A percentile compares a stretch with the other conserved stretches of the same genome.
phyloP scores from a whole-genome alignment of 1,140 invertebrate genomes.

The Pseudomyrmex flavicornis region DNA sequence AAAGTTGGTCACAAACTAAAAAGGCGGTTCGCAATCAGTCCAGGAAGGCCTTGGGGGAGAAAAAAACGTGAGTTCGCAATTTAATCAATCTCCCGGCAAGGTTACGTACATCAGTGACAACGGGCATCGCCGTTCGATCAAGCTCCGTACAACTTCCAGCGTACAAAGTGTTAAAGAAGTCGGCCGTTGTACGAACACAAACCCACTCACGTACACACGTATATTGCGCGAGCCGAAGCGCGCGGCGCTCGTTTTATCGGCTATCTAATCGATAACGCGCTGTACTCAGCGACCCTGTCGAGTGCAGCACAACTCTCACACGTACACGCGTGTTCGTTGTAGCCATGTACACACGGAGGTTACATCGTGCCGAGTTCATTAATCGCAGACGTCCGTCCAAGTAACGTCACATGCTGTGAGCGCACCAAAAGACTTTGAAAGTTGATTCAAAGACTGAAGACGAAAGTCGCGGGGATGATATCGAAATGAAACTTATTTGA shows the following conservation, averaged over 20 bases:
- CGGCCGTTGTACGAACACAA: constrained; percentile 36
- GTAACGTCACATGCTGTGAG: neutral
- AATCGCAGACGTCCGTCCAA: constrained; percentile 37
- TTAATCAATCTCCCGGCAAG: constrained; percentile 58
- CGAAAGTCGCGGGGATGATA: constrained; percentile 2
- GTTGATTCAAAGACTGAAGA: neutral
- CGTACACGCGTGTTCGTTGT: neutral
- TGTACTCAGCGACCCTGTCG: constrained; percentile 49
- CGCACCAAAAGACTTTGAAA: neutral
- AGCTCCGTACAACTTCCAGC: constrained; percentile 42
- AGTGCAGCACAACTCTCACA: constrained; percentile 10
- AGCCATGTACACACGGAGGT: constrained; percentile 1
- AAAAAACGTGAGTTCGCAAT: constrained; percentile 47
- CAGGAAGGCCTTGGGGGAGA: neutral
- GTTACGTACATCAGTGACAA: constrained; percentile 58
- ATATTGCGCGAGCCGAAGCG: neutral
- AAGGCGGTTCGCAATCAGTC: constrained; percentile 45
- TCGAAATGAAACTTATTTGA: neutral
- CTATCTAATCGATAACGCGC: constrained; percentile 59
- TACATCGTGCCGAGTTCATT: constrained; percentile 50
- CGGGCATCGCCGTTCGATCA: constrained; percentile 56
- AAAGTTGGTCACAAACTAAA: constrained; percentile 25
- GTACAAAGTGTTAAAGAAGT: constrained; percentile 57
- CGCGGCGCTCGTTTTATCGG: constrained; percentile 57
- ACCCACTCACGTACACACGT: neutral